Conservation (phyloP, 2,797 vertebrate species). For the Orientallactaga sibirica region DNA sequence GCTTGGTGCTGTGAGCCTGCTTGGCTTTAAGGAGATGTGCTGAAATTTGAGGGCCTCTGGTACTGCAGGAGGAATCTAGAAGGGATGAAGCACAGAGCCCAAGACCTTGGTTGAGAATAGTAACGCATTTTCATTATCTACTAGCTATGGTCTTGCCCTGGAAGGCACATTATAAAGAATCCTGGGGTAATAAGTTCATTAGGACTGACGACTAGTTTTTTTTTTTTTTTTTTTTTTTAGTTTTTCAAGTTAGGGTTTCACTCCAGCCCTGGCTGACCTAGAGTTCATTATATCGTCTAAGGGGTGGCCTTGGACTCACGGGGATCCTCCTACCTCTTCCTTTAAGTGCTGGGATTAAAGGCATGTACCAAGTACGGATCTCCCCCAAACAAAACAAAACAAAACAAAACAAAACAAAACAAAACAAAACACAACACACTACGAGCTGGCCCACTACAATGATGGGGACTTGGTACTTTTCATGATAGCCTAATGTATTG, state of each 20-base stretch:
- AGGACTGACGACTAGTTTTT: not conserved
- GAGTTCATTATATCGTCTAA: no score
- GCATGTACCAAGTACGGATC: not conserved
- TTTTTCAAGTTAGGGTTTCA: no score
- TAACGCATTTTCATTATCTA: not conserved
- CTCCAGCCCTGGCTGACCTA: no score
- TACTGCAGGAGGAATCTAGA: not conserved
- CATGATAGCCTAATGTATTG: not conserved
- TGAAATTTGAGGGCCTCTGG: not conserved
- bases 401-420: not conserved
- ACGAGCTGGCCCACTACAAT: not conserved
- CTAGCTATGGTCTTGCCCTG: not conserved
- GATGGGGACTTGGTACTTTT: not conserved
- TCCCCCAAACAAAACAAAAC: not conserved
- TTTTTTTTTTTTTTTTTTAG: no score
- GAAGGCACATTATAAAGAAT: conserved; percentile 1
- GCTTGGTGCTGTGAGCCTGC: not conserved
- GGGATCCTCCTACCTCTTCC: no score
- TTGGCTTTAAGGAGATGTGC: not conserved
- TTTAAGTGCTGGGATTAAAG: no score
- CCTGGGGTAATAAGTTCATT: not conserved
- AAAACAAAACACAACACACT: no score
- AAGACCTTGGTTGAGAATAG: not conserved
- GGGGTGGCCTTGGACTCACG: no score
- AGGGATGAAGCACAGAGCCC: not conserved